A percentile compares a stretch with the other conserved stretches of the same genome.
Evolutionary conservation across 2,797 vertebrate species (phyloP).

Genomic region (Varecia variegata): DNA sequence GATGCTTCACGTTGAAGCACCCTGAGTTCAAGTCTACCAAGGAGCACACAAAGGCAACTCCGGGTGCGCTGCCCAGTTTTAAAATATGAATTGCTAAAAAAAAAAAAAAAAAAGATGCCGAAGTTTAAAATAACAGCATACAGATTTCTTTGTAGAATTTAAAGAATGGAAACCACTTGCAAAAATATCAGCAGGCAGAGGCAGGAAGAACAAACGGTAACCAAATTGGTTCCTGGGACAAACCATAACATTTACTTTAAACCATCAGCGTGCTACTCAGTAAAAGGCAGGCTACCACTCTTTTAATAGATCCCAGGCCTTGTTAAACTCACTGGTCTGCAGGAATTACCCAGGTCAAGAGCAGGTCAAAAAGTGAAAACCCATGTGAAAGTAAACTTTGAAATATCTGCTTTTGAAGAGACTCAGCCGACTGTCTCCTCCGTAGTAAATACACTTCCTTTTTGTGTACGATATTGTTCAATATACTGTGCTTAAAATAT

Average conservation of each 20-base stretch:
- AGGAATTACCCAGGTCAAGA: constrained; percentile 88
- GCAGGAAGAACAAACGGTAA: constrained; percentile 94
- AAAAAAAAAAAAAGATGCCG: constrained; percentile 76
- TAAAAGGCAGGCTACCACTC: constrained; percentile 91
- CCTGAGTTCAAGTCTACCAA: constrained; percentile 79
- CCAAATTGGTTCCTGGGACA: constrained; percentile 98
- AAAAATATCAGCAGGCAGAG: constrained; percentile 91
- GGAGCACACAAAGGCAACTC: constrained; percentile 76
- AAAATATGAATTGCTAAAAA: constrained; percentile 79
- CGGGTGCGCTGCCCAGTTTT: constrained; percentile 68
- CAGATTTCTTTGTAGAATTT: constrained; percentile 89
- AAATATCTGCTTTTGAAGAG: constrained; percentile 86
- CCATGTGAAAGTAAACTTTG: constrained; percentile 89
- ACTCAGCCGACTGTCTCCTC: constrained; percentile 80
- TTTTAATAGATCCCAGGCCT: constrained; percentile 95
- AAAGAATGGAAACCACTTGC: constrained; percentile 96
- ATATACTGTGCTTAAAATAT: constrained; percentile 60
- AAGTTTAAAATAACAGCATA: constrained; percentile 91
- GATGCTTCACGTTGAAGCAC: not conserved
- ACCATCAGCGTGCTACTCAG: constrained; percentile 90
- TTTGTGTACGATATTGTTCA: constrained; percentile 72
- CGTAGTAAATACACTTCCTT: constrained; percentile 83
- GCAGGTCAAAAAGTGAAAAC: constrained; percentile 91
- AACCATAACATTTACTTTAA: constrained; percentile 99
- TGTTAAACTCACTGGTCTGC: constrained; percentile 87